Evolutionary conservation across 2,797 vertebrate species (phyloP), one percentile per base, ranked within the genome.

Genomic region (Myotis planiceps): DNA sequence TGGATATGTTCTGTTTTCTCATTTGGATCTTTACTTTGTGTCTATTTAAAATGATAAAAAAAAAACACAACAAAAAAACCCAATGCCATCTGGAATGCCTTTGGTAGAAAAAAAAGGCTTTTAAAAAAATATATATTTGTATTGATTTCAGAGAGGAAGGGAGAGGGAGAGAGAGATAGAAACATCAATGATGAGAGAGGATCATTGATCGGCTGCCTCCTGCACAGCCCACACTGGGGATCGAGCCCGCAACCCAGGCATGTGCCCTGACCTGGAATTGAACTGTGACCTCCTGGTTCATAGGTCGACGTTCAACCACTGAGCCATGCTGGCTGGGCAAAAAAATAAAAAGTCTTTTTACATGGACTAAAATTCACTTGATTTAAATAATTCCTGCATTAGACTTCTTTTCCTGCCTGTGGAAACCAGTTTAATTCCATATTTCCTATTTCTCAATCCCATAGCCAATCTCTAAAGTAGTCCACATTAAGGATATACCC

Each of bases 301-400:
- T 60, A 60, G 58, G 12, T 60, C 2, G 2, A 29, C 29, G 1
- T 60, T 60, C 58, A 60, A 60, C 58, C 58, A 60, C 58, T 29
- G 27, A 60, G 27, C 27, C 3, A 29, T 60, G 27, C 12, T 0
- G 27, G 27, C 13, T 29, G 58, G 12, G 27, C 25, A 58, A 58
- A 58, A 53, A 51, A 58, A 58, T 27, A 12, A 58, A 58, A n/a
- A 66, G 63, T 8, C 16, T 66, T 34, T 63, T 80, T 78, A 49
- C 15, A 45, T 27, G 19, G 29, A 63, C 39, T 74, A 21, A 78
- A 65, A 75, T 88, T 78, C 21, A 79, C 83, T 93, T 53, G 9
- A 58, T 78, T 89, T 89, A 90, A 93, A 60, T 76, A 66, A 83
- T 79, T 89, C 37, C 23, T 88, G 23, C 34, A 90, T 74, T 92